A percentile compares a stretch with the other conserved stretches of the same genome.
These are phyloP conservation scores for Knipowitschia caucasica DNA, from an alignment of 2,797 vertebrate species.

Conservation along the genomic window DNA sequence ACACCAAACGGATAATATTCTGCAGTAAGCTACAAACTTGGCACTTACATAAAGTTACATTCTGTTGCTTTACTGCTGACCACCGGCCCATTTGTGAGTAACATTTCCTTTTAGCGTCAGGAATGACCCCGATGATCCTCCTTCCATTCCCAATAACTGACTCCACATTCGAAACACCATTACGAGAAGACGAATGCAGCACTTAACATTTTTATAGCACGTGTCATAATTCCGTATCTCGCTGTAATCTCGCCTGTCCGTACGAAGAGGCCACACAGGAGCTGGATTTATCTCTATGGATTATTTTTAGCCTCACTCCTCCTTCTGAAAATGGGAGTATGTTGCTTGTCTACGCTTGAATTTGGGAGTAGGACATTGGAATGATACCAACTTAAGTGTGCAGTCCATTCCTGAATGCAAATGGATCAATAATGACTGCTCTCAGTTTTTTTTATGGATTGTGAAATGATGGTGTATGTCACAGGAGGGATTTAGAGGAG, in stretches of 20 bases:
- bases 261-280: constrained; percentile 20
- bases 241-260: neutral
- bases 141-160: neutral
- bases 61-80: neutral
- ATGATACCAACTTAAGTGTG: too few relatives aligned
- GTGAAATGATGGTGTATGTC: too few relatives aligned
- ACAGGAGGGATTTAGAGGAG: too few relatives aligned
- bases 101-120: neutral
- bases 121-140: neutral
- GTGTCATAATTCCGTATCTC: constrained; percentile 3
- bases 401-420: too few relatives aligned
- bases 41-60: neutral
- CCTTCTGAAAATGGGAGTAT: too few relatives aligned
- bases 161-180: neutral
- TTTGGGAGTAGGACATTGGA: constrained; percentile 42
- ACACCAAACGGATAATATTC: neutral
- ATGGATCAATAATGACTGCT: too few relatives aligned
- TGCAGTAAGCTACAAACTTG: too few relatives aligned
- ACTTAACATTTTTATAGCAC: neutral
- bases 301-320: constrained; percentile 32
- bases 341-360: constrained; percentile 29
- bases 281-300: constrained; percentile 26
- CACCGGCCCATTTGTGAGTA: neutral
- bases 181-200: neutral
- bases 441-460: too few relatives aligned